These are phyloP conservation scores for Sapajus apella DNA, from an alignment of 2,113 vertebrate species.

Conservation along the genomic window DNA sequence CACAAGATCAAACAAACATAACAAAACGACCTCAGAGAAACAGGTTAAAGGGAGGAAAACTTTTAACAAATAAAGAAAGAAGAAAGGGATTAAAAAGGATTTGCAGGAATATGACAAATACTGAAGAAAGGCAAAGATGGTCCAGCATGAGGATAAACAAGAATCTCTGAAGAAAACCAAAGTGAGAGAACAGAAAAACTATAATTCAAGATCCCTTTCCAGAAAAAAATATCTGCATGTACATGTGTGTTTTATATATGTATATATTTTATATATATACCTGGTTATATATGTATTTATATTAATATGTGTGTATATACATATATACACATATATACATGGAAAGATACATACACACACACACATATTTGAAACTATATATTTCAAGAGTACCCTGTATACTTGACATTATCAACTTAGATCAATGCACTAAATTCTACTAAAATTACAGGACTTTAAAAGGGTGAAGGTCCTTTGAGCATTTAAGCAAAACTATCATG, in stretches of 20 bases:
- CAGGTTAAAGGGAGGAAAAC: background rate
- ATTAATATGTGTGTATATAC: background rate
- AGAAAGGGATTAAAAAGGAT: background rate
- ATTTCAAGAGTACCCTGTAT: background rate
- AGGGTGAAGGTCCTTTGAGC: background rate
- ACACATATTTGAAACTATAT: background rate
- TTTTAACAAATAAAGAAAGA: background rate
- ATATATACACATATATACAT: background rate
- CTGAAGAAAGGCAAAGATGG: background rate
- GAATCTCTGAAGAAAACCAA: background rate
- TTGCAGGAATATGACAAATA: background rate
- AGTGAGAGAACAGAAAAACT: constrained; percentile 17
- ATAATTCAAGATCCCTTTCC: background rate
- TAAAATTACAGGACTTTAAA: constrained; percentile 5
- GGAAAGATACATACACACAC: background rate
- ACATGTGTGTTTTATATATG: background rate
- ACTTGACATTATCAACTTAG: constrained; percentile 25
- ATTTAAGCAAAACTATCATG: background rate
- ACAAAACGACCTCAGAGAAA: constrained; percentile 3
- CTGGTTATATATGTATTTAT: background rate
- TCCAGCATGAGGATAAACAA: background rate
- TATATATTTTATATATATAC: background rate
- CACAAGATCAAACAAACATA: background rate
- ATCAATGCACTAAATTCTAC: background rate
- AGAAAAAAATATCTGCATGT: background rate